Percentiles rank a stretch among this genome's conserved stretches.
phyloP scores from a whole-genome alignment of 2,797 vertebrate genomes.

The Bovichtus diacanthus region DNA sequence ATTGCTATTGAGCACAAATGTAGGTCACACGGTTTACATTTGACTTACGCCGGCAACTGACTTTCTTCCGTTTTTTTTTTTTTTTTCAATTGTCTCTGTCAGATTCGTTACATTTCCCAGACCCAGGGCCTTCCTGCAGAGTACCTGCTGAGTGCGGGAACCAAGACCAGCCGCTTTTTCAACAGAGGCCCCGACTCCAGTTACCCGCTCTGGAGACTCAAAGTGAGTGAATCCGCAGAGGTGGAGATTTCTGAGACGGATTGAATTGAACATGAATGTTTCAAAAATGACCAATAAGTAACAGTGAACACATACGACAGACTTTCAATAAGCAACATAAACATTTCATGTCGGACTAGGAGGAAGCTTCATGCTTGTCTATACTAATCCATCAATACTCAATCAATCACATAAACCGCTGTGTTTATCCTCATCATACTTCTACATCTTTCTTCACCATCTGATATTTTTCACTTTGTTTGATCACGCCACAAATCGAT shows the following conservation, averaged over 20 bases:
- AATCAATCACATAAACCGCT: no score
- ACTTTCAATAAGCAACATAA: no score
- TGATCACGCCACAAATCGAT: no score
- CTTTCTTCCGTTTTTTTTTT: not conserved
- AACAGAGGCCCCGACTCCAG: constrained; percentile 96
- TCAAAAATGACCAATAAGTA: no score
- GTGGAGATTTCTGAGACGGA: not conserved
- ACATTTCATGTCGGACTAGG: no score
- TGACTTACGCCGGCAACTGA: not conserved
- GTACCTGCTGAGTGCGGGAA: constrained; percentile 97
- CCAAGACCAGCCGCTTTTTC: constrained; percentile 98
- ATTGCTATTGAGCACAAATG: not conserved
- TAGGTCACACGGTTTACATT: not conserved
- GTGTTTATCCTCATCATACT: no score
- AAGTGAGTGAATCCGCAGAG: constrained; percentile 82
- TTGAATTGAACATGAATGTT: fast-evolving
- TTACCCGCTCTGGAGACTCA: constrained; percentile 97
- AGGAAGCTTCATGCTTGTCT: no score
- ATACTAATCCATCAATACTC: no score
- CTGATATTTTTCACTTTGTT: no score
- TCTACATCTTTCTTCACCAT: no score
- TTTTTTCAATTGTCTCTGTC: constrained; percentile 31
- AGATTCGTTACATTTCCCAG: constrained; percentile 99
- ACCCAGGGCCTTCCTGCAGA: constrained; percentile 98
- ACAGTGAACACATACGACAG: no score